Conservation (phyloP, 2,888 invertebrate species). For the Drosophila mimica region DNA sequence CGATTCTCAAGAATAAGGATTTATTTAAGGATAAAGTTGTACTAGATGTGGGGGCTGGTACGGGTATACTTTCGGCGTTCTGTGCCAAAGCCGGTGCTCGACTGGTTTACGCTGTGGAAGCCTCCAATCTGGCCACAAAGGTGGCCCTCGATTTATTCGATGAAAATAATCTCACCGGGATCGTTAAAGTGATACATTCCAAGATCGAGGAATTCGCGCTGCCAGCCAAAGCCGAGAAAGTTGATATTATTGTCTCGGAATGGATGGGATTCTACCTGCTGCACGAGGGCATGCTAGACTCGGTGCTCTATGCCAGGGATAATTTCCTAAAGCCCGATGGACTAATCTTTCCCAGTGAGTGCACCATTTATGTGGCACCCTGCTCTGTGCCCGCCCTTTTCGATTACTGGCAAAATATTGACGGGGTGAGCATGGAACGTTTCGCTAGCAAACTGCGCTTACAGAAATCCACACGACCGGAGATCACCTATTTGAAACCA, state of each 20-base stretch:
- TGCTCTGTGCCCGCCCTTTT: slow-evolving; percentile 87
- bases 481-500: slow-evolving; percentile 86
- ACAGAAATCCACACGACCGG: slow-evolving; percentile 88
- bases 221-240: slow-evolving; percentile 87
- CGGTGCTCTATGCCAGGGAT: slow-evolving; percentile 93
- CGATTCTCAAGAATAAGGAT: slow-evolving; percentile 89
- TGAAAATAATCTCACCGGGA: slow-evolving; percentile 89
- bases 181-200: slow-evolving; percentile 87
- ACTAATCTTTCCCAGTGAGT: slow-evolving; percentile 90
- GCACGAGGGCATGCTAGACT: slow-evolving; percentile 98
- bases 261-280: slow-evolving; percentile 99
- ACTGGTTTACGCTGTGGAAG: slow-evolving; percentile 94
- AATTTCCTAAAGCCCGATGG: slow-evolving; percentile 91
- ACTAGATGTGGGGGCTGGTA: slow-evolving; percentile 94
- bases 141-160: slow-evolving; percentile 88
- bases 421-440: slow-evolving; percentile 91
- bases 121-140: slow-evolving; percentile 89
- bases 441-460: slow-evolving; percentile 88
- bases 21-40: slow-evolving; percentile 92
- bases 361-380: slow-evolving; percentile 86
- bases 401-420: slow-evolving; percentile 91
- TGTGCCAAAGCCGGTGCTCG: slow-evolving; percentile 95
- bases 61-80: slow-evolving; percentile 95
- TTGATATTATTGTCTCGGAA: slow-evolving; percentile 96
- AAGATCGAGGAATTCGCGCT: slow-evolving; percentile 87